These are phyloP conservation scores for Lagocephalus sceleratus DNA, from an alignment of 2,797 vertebrate species.

Conservation along the genomic window DNA sequence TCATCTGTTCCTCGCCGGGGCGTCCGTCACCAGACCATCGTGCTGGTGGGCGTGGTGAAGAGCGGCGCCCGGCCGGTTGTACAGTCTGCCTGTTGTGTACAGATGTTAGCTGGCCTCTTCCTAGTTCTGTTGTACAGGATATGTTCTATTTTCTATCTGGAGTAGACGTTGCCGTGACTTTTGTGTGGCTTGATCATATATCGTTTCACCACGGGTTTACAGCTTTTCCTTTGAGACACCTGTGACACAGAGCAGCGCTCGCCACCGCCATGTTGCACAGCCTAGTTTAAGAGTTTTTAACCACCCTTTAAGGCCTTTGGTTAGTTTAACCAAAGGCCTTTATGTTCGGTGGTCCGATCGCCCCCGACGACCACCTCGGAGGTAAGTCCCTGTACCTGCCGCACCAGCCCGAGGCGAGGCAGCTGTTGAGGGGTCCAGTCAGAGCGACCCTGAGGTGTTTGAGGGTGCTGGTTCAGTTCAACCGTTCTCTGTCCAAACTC, in stretches of 20 bases:
- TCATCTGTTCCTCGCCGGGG: too few relatives aligned
- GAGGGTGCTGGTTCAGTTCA: too few relatives aligned
- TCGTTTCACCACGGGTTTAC: conserved; percentile 8
- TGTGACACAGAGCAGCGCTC: conserved; percentile 17
- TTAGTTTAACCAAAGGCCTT: too few relatives aligned
- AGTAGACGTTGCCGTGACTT: conserved; percentile 55
- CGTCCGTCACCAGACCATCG: too few relatives aligned
- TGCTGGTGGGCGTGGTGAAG: too few relatives aligned
- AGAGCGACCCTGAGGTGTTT: conserved; percentile 17
- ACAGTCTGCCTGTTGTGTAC: conserved; percentile 61
- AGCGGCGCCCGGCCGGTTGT: conserved; percentile 48
- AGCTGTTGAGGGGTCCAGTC: too few relatives aligned
- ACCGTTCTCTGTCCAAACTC: too few relatives aligned
- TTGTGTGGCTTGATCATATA: conserved; percentile 16
- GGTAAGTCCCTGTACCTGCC: background rate
- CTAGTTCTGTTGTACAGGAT: conserved; percentile 70
- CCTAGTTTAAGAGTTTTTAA: too few relatives aligned
- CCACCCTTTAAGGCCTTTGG: too few relatives aligned
- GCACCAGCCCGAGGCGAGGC: conserved; percentile 2
- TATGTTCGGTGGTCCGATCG: background rate
- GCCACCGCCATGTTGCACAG: background rate
- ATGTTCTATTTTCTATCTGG: conserved; percentile 74
- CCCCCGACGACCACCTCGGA: conserved; percentile 1
- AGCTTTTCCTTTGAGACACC: conserved; percentile 22
- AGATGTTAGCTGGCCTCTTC: conserved; percentile 68